Evolutionary conservation across 1,140 invertebrate genomes (phyloP).

Genomic region (Brachionus manjavacas): DNA sequence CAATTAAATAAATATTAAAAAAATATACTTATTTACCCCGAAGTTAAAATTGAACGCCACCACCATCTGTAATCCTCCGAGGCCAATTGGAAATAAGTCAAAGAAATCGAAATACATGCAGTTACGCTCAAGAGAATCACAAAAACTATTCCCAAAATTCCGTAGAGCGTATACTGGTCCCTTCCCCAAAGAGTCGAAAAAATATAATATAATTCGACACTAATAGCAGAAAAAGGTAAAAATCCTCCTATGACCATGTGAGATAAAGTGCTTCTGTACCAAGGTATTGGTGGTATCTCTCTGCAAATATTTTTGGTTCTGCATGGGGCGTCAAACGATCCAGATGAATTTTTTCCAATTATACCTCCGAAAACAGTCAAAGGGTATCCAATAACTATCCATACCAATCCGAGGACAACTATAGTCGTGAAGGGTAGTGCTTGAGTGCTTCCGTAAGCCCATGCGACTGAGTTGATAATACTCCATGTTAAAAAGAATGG

Average conservation of each 20-base stretch:
- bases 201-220: constrained; percentile 62
- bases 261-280: constrained; percentile 58
- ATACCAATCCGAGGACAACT: constrained; percentile 59
- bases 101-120: constrained; percentile 60
- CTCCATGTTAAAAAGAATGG: constrained; percentile 62
- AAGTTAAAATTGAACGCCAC: constrained; percentile 60
- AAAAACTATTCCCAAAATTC: constrained; percentile 49
- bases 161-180: constrained; percentile 56
- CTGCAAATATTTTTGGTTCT: constrained; percentile 60
- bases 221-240: constrained; percentile 62
- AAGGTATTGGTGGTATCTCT: constrained; percentile 59
- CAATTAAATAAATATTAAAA: constrained; percentile 39
- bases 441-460: constrained; percentile 61
- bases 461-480: constrained; percentile 60
- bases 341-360: constrained; percentile 59
- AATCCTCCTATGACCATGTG: constrained; percentile 61
- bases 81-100: constrained; percentile 62
- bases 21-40: constrained; percentile 51
- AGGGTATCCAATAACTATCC: constrained; percentile 62
- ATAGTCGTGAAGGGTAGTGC: constrained; percentile 60
- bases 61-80: constrained; percentile 62
- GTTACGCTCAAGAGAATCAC: constrained; percentile 60
- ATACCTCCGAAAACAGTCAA: constrained; percentile 61
- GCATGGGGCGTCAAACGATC: constrained; percentile 60
- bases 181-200: constrained; percentile 62